Evolutionary conservation across 2,113 vertebrate species (phyloP).

Genomic region (Phyllopteryx taeniolatus): DNA sequence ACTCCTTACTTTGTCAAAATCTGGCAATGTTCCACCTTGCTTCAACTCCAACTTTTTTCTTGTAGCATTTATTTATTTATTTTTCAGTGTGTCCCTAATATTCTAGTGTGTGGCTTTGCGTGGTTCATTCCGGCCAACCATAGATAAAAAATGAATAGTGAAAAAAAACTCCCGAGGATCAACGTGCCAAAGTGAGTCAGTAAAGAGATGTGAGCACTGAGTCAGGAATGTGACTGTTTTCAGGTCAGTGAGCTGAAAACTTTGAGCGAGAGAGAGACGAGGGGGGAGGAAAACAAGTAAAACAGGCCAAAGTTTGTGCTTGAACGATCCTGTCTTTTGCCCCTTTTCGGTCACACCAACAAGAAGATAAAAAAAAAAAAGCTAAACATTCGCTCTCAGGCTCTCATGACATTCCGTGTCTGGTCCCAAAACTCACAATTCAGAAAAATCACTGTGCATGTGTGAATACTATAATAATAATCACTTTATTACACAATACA

Average conservation of each 20-base stretch:
- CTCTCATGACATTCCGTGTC: constrained; percentile 33
- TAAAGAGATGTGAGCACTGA: constrained; percentile 46
- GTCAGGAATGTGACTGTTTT: constrained; percentile 72
- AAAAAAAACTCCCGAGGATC: constrained; percentile 44
- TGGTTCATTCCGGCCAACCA: background rate
- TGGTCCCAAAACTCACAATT: background rate
- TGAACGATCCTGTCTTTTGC: constrained; percentile 37
- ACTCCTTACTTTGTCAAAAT: too few relatives aligned
- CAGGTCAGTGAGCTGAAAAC: constrained; percentile 71
- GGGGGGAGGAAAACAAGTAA: constrained; percentile 47
- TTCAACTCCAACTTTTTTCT: too few relatives aligned
- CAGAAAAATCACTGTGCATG: too few relatives aligned
- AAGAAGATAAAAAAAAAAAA: constrained; percentile 28
- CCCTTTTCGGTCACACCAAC: constrained; percentile 21
- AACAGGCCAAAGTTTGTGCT: constrained; percentile 49
- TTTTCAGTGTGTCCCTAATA: background rate
- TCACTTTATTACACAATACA: too few relatives aligned
- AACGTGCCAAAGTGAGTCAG: constrained; percentile 38
- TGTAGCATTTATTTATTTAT: too few relatives aligned
- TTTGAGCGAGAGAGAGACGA: constrained; percentile 23
- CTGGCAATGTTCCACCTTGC: too few relatives aligned
- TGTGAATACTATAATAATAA: too few relatives aligned
- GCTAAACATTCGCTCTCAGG: constrained; percentile 33
- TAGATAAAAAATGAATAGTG: constrained; percentile 30
- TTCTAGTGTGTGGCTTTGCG: too few relatives aligned